Base-by-base conservation (phyloP, 2,888 invertebrate genomes). In the Dasypolia templi region DNA sequence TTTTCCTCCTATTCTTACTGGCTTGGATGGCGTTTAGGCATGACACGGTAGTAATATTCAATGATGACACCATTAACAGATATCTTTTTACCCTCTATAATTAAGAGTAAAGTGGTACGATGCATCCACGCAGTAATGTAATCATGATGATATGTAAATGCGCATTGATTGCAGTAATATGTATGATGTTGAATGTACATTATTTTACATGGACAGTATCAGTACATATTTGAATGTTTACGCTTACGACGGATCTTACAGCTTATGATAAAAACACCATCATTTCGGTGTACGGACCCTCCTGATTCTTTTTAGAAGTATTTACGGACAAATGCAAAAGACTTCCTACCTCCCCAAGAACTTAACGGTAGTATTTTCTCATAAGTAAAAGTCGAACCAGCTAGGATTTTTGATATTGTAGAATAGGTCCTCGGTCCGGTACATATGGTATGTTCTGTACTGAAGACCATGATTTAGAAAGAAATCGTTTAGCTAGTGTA, bases 61-160 rank as follows among this genome's bases (percentile, higher is more conserved):
- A 35, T 14, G 55, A 59, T 61, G 67, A 56, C 59, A 82, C 72
- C 59, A 77, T 65, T 79, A 77, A 35, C 22, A 44, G 39, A 73
- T 59, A 67, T 51, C 68, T 61, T 79, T 80, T 55, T 77, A 77
- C 69, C 72, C 79, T 72, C 66, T 70, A 61, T 72, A 55, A 67
- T 71, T 75, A 69, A 71, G 49, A 70, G 67, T 71, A 69, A 65
- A 74, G 56, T 74, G 75, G 56, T 70, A 39, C 35, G 83, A 79
- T 69, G 46, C 32, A 51, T 68, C 53, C 72, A 75, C 72, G 66
- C 72, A 70, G 62, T 69, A 72, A 65, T 55, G 29, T 70, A 64
- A 55, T 79, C 64, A 62, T 55, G 71, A 82, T 82, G 78, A 82
- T 82, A 39, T 77, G 66, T 80, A 80, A 80, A 80, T 63, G 46